Conservation (phyloP, 2,113 vertebrate species). For the Hoplias malabaricus region DNA sequence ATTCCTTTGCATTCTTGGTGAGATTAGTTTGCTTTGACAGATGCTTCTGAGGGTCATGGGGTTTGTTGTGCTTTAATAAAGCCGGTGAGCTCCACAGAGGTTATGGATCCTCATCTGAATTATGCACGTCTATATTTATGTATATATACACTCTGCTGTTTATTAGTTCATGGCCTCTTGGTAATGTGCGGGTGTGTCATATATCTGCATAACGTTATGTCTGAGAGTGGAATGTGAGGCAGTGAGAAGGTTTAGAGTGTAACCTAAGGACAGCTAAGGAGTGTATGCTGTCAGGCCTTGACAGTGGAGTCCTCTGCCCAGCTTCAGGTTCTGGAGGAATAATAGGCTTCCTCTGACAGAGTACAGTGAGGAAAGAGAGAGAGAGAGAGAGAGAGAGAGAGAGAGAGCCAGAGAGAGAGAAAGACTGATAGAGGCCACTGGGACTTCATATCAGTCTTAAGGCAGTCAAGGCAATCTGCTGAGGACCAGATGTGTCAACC, state of each 20-base stretch:
- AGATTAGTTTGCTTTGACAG: background rate
- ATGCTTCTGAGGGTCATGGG: conserved; percentile 1
- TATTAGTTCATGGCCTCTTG: conserved; percentile 33
- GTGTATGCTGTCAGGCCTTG: conserved; percentile 19
- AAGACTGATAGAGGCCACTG: conserved; percentile 17
- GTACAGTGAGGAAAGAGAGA: background rate
- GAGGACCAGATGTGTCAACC: conserved; percentile 31
- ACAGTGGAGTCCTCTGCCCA: conserved; percentile 17
- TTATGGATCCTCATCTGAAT: background rate
- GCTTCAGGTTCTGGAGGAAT: conserved; percentile 34
- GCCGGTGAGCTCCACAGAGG: background rate
- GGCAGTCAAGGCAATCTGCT: conserved; percentile 41
- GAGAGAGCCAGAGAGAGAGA: no score
- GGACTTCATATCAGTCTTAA: conserved; percentile 29
- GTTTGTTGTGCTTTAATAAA: conserved; percentile 19
- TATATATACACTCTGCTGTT: conserved; percentile 12
- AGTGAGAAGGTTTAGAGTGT: conserved; percentile 37
- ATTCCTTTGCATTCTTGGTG: background rate
- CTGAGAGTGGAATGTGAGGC: conserved; percentile 24
- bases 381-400: no score
- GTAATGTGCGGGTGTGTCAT: conserved; percentile 23
- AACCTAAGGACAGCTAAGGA: conserved; percentile 25
- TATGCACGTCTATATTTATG: background rate
- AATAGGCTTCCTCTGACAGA: conserved; percentile 14
- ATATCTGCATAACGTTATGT: conserved; percentile 30